Evolutionary conservation across 2,888 invertebrate species (phyloP), one percentile per base, ranked within the genome.

Genomic region (Meteorus colon): DNA sequence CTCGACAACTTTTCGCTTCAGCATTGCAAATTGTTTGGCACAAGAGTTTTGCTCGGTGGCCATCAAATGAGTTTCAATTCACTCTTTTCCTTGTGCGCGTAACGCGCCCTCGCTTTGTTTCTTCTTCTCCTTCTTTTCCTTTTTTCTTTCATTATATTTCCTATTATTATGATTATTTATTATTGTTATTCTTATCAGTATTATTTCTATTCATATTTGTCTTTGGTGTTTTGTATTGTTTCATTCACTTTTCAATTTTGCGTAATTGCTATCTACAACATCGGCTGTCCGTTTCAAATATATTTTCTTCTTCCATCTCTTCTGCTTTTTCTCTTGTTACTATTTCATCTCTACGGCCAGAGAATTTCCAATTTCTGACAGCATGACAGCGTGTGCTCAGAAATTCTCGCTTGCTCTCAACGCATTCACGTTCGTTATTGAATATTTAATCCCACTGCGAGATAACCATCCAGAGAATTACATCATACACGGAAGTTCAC

Each of bases 1-100:
- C 83, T 81, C 83, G 80, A 82, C 86, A 87, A 87, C 85, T 87
- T 86, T 87, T 84, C 85, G 81, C 78, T 86, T 88, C 88, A 86
- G 85, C 86, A 87, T 87, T 88, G 86, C 86, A 88, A 87, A 88
- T 87, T 88, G 84, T 86, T 86, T 84, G 86, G 84, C 85, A 83
- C 81, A 19, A 48, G 83, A 85, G 83, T 84, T 84, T 80, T 78
- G 81, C 80, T 78, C 77, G 80, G 79, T 79, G 80, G 81, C 82
- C 82, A 83, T 84, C 77, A 79, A 82, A 83, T 83, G 81, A 78
- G 78, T 84, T 83, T 83, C 83, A 84, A 85, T 85, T 84, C 84
- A 84, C 82, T 80, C 79, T 78, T 79, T 78, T 78, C 74, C 27
- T 69, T 71, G 16, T 62, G 31, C 63, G n/a, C 37, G 24, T 59